Conservation (phyloP, 1,140 invertebrate genomes). For the Pseudoatta argentina region DNA sequence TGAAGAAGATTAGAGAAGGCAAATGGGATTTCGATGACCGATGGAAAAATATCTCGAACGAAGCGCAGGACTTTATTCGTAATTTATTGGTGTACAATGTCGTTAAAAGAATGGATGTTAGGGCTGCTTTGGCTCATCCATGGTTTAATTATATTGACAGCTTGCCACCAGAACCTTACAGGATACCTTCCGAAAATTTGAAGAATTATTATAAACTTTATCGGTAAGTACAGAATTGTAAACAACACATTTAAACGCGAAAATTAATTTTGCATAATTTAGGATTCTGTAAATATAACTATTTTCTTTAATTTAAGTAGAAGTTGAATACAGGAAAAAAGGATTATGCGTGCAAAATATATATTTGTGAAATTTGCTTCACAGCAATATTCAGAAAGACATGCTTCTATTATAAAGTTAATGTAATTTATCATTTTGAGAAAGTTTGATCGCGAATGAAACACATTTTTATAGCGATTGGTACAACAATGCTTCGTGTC, state of each 20-base stretch:
- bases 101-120: conserved; percentile 92
- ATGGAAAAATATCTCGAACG: conserved; percentile 91
- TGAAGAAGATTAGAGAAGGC: conserved; percentile 91
- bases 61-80: conserved; percentile 96
- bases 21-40: conserved; percentile 90
- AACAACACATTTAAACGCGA: background rate
- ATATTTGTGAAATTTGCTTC: background rate
- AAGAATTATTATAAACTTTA: conserved; percentile 92
- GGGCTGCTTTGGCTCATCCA: conserved; percentile 93
- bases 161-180: conserved; percentile 88
- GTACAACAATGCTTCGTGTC: conserved; percentile 95
- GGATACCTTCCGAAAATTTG: conserved; percentile 91
- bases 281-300: background rate
- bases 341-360: background rate
- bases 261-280: conserved; percentile 23
- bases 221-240: conserved; percentile 84
- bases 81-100: conserved; percentile 91
- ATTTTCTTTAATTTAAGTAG: background rate
- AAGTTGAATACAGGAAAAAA: background rate
- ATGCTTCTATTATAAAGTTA: background rate
- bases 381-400: conserved; percentile 16
- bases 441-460: background rate
- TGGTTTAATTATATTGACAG: conserved; percentile 93
- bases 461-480: conserved; percentile 89
- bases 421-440: conserved; percentile 7